Evolutionary conservation across 2,888 invertebrate genomes (phyloP), one percentile per base, ranked within the genome.

Genomic region (Apamea monoglypha): DNA sequence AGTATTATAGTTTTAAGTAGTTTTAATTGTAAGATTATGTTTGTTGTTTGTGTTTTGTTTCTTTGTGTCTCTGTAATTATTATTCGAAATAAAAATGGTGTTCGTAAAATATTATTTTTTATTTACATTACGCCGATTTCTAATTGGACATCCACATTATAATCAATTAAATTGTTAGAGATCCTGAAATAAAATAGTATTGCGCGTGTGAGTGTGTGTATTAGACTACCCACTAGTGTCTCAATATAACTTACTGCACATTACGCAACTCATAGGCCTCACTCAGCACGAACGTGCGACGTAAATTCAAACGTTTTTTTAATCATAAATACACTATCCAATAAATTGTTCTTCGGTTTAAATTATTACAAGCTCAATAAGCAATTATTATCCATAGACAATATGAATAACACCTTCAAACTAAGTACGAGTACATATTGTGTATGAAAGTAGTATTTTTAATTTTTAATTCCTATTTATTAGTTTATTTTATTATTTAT

Each of bases 1-100:
- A 72, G 25, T 47, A n/a, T 63, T 56, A 4, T 71, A 67, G 56
- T 71, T 75, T 18, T 78, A 75, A 25, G 36, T 70, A 53, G 21
- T 56, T 63, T 61, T 66, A 74, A 56, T 64, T 78, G 16, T 77
- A 14, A 78, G n/a, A 25, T 32, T 56, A 76, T 67, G 47, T 71
- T 69, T 78, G 76, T 83, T n/a, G n/a, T n/a, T n/a, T n/a, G n/a
- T n/a, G n/a, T n/a, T n/a, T n/a, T n/a, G n/a, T n/a, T n/a, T n/a
- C n/a, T n/a, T n/a, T n/a, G n/a, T n/a, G 64, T 76, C 12, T n/a
- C n/a, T 50, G 29, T 64, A 64, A 53, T 53, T 53, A 50, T 56
- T 29, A 16, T 56, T 32, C 0, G 50, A n/a, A 81, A 77, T 81
- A 76, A 76, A 82, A 76, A 64, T 64, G 16, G 1, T 40, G 29